Evolutionary conservation across 2,797 vertebrate genomes (phyloP).

Genomic region (Discoglossus pictus): DNA sequence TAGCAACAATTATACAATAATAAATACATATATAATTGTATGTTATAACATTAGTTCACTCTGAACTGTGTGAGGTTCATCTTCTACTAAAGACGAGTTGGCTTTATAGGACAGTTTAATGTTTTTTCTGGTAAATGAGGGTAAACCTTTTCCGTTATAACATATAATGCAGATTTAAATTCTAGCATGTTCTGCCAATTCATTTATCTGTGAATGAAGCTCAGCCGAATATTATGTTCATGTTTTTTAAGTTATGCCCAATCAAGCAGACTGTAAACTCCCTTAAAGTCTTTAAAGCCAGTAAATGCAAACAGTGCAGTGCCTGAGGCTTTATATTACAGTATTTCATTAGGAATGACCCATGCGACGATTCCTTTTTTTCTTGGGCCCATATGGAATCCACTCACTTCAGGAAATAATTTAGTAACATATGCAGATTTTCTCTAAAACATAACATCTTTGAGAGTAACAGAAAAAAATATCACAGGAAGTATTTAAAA

Average conservation of each 20-base stretch:
- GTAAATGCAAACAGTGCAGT: constrained; percentile 53
- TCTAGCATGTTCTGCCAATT: constrained; percentile 24
- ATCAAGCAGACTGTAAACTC: constrained; percentile 44
- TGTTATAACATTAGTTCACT: too few relatives aligned
- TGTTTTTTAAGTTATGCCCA: constrained; percentile 40
- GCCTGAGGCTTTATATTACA: constrained; percentile 59
- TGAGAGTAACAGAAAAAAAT: constrained; percentile 64
- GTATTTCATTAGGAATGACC: constrained; percentile 64
- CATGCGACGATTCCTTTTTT: constrained; percentile 63
- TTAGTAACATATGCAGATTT: constrained; percentile 71
- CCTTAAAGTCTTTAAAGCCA: constrained; percentile 33
- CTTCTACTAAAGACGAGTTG: too few relatives aligned
- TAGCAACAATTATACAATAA: too few relatives aligned
- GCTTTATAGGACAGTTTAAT: too few relatives aligned
- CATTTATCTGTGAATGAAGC: constrained; percentile 10
- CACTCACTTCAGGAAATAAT: constrained; percentile 77
- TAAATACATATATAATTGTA: too few relatives aligned
- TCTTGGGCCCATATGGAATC: constrained; percentile 69
- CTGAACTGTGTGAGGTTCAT: too few relatives aligned
- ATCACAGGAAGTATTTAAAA: constrained; percentile 71
- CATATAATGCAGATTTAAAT: constrained; percentile 1
- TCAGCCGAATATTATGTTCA: constrained; percentile 18
- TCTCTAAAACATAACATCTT: constrained; percentile 69
- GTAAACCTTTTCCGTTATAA: too few relatives aligned
- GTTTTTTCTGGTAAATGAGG: too few relatives aligned